Evolutionary conservation across 2,113 vertebrate species (phyloP), one percentile per base, ranked within the genome.

Genomic region (western clawed frog (Xenopus tropicalis)): DNA sequence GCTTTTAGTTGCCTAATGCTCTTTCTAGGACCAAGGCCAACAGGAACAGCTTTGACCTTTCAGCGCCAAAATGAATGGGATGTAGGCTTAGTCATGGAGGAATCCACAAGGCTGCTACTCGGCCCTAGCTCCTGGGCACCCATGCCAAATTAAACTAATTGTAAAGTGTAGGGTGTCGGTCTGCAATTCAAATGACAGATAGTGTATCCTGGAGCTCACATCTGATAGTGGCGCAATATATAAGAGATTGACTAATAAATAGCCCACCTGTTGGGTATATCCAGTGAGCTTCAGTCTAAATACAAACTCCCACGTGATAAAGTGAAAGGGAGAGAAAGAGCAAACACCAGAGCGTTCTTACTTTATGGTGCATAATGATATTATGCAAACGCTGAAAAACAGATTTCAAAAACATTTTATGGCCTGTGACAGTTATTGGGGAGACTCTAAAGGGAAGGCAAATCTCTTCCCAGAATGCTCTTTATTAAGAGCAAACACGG

Each of bases 11-110:
- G 11, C 16, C 46, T 48, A 59, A 59, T 59, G 14, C 10, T 13
- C 20, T 13, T 59, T 59, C 20, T 23, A 23, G 57, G 57, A 59
- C 1, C 57, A 23, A 10, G 22, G 57, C 57, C 57, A 59, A 59
- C 21, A 59, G 21, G 57, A 59, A 24, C 21, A 59, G 57, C 16
- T 59, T 17, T 59, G 57, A 59, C 20, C 57, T 59, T 59, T 59
- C 57, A 59, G 57, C 14, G 57, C 8, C 21, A 59, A 59, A 59
- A 59, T 59, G 57, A 59, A 59, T 59, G 57, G 57, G 57, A 59
- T 59, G 57, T 59, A 23, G 57, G 57, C 13, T 59, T 20, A 59
- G 20, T 59, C 11, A 17, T 13, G 57, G 13, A 59, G 57, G 21
- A 59, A 59, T 3, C 57, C 22, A 59, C 23, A 21, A 59, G 57